Base-by-base conservation (phyloP, 2,888 invertebrate genomes). In the Myathropa florea region DNA sequence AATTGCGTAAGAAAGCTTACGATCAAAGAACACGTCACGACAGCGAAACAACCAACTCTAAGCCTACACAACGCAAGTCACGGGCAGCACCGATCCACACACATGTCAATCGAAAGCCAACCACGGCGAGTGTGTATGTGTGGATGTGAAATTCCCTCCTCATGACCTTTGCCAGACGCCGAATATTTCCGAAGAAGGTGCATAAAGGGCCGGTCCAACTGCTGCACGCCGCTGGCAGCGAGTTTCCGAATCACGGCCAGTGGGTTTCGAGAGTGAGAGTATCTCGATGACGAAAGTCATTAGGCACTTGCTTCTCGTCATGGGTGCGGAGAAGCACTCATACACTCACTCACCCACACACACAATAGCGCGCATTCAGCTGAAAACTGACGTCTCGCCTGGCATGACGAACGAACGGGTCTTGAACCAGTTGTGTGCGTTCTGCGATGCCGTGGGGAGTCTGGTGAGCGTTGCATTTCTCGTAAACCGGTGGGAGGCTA, bases 1-100 rank as follows among this genome's bases (percentile, higher is more conserved):
- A 39, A 61, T 28, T 53, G 60, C 61, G 30, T 61, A 72, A 72
- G 21, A 57, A 57, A 57, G 24, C 12, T 23, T 23, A 26, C 24
- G 24, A 26, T 72, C 12, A 10, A 10, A 53, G 59, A 59, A 72
- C 53, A 57, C 72, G 61, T 72, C 72, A 72, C 61, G 72, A 72
- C 59, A 26, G 9, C 14, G 57, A 36, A 9, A 33, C 30, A 9
- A 10, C 28, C 26, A 36, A 46, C 33, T 59, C n/a, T 12, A 26
- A 60, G 26, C 60, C 71, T 39, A 60, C 60, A 60, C 36, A 28
- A 57, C 23, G 12, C 33, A n/a, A n/a, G n/a, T n/a, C n/a, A n/a
- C n/a, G n/a, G n/a, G n/a, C 18, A 53, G 7, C 4, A 14, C 53
- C 53, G 1, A 1, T 3, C 4, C 57, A 14, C 57, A 4, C 57